phyloP scores from a whole-genome alignment of 2,113 vertebrate genomes.

The Ondatra zibethicus region DNA sequence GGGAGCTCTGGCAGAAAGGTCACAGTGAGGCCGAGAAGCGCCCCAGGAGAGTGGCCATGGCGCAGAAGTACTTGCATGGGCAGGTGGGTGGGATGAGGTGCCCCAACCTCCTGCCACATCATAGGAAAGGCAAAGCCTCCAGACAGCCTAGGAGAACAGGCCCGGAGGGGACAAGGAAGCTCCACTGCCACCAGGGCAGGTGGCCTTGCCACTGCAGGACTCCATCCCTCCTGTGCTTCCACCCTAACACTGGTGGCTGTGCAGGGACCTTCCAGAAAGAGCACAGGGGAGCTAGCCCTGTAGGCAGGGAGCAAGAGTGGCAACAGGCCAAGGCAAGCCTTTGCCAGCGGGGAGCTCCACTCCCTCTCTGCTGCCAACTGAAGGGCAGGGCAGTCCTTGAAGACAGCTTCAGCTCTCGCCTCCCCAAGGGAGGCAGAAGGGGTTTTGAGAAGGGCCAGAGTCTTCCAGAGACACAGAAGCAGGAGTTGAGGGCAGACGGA shows the following conservation, averaged over 20 bases:
- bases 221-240: slow-evolving; percentile 25
- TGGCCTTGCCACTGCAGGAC: not conserved
- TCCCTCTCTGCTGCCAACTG: slow-evolving; percentile 22
- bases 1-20: slow-evolving; percentile 80
- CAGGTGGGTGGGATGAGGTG: not conserved
- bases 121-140: slow-evolving; percentile 36
- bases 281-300: slow-evolving; percentile 28
- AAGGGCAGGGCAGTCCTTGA: slow-evolving; percentile 23
- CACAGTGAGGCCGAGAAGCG: slow-evolving; percentile 82
- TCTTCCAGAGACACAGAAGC: slow-evolving; percentile 48
- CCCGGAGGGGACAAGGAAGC: not conserved
- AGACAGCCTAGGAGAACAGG: not conserved
- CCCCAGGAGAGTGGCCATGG: slow-evolving; percentile 63
- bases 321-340: slow-evolving; percentile 50
- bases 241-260: slow-evolving; percentile 20
- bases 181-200: not conserved
- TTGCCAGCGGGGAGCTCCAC: slow-evolving; percentile 17
- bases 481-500: not conserved
- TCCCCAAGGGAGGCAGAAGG: slow-evolving; percentile 16
- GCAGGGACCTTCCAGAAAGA: slow-evolving; percentile 65
- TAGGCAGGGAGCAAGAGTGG: not conserved
- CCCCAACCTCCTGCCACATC: slow-evolving; percentile 45
- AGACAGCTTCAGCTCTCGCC: slow-evolving; percentile 31
- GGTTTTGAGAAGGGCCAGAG: slow-evolving; percentile 25
- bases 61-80: slow-evolving; percentile 47